These are phyloP conservation scores for Drosophila bipectinata DNA, from an alignment of 1,140 invertebrate species.

Conservation along the genomic window DNA sequence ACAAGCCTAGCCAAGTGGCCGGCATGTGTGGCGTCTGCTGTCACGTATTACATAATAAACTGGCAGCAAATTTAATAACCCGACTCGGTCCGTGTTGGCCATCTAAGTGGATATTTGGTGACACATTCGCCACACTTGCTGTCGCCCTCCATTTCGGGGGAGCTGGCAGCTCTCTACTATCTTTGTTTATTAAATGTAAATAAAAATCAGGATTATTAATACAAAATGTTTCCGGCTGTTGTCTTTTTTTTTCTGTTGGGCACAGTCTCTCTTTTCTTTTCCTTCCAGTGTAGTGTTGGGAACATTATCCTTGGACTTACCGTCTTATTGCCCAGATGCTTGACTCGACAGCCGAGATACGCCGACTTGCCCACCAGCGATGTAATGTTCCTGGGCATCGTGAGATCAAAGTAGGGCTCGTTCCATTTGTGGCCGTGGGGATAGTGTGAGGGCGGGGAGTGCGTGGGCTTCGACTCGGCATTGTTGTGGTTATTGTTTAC, in stretches of 20 bases:
- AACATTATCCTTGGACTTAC: conserved; percentile 84
- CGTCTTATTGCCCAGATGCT: conserved; percentile 94
- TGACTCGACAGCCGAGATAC: conserved; percentile 92
- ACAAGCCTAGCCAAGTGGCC: conserved; percentile 4
- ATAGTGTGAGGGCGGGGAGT: conserved; percentile 77
- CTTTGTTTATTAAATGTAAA: conserved; percentile 81
- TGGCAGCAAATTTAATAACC: conserved; percentile 78
- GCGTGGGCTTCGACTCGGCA: conserved; percentile 77
- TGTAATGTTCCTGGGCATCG: conserved; percentile 92
- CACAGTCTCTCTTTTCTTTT: neutral
- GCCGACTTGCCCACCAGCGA: conserved; percentile 93
- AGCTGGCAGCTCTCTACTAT: neutral
- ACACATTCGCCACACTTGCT: conserved; percentile 71
- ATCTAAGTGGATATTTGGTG: conserved; percentile 62
- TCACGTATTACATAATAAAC: conserved; percentile 81
- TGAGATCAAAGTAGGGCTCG: conserved; percentile 93
- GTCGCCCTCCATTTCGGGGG: conserved; percentile 10
- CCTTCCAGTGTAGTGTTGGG: conserved; percentile 7
- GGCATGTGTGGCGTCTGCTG: conserved; percentile 37
- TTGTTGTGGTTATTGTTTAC: conserved; percentile 76
- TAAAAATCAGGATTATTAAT: conserved; percentile 82
- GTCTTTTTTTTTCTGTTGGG: conserved; percentile 5
- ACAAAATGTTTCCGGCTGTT: conserved; percentile 50
- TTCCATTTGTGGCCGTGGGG: conserved; percentile 83
- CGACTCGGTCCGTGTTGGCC: conserved; percentile 31